Evolutionary conservation across 2,888 invertebrate genomes (phyloP), one percentile per base, ranked within the genome.

Genomic region (Prosapia bicincta): DNA sequence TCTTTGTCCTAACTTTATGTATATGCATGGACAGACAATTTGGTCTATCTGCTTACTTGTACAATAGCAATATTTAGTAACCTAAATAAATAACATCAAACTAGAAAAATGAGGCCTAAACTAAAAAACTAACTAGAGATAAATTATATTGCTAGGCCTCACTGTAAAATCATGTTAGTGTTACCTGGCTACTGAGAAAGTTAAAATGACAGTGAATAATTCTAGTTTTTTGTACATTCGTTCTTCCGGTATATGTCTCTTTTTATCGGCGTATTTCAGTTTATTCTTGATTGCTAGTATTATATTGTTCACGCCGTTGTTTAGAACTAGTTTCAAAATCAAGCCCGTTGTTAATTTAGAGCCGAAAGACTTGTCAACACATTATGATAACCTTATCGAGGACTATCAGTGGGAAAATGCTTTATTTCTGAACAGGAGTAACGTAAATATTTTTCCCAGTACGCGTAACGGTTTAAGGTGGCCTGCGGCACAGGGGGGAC

Each of bases 251-350:
- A 38, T 76, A 13, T 74, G 76, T 30, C 71, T 76, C 13, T 76
- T 76, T 68, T n/a, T 70, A 7, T 32, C 71, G 23, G 76, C 71
- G 5, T 76, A 76, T 68, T 71, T 76, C 67, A 43, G 38, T 66
- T 68, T 76, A 43, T 76, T 76, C 66, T 30, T 74, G 6, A 68
- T 76, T 20, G 76, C 76, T 28, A 74, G 76, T 25, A 26, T 76
- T 0, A 70, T 76, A 9, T 67, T 76, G 26, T 74, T 76, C 69
- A 74, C 28, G 23, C 76, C 74, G 54, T 26, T 74, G 23, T 74
- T 76, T 65, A 25, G 69, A 20, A 20, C 76, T n/a, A 23, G 43
- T 66, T 38, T 71, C 25, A 71, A 71, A 25, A 65, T 32, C 23
- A 20, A 67, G 26, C 66, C 38, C 7, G 23, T 23, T 1, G 26